These are phyloP conservation scores for Crenuchus spilurus DNA, from an alignment of 2,797 vertebrate genomes.

Conservation along the genomic window DNA sequence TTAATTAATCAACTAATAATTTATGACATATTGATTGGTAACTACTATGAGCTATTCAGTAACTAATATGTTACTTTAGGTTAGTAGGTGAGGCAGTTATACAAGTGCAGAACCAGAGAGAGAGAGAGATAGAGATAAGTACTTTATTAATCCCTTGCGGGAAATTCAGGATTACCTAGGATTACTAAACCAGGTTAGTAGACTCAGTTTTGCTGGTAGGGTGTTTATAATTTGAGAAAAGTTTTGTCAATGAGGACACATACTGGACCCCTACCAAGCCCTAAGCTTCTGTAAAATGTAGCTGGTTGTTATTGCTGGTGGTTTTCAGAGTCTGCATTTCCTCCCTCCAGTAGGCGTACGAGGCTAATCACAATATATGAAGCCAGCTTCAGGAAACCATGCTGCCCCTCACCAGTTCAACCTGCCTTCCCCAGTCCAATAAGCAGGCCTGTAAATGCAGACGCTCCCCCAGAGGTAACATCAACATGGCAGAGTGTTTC, in stretches of 20 bases:
- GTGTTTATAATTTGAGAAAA: conserved; percentile 31
- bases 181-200: too few relatives aligned
- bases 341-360: conserved; percentile 47
- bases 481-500: conserved; percentile 58
- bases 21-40: too few relatives aligned
- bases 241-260: conserved; percentile 54
- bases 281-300: conserved; percentile 59
- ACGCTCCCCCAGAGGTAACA: conserved; percentile 49
- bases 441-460: conserved; percentile 60
- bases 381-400: conserved; percentile 65
- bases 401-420: conserved; percentile 58
- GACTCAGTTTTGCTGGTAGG: conserved; percentile 39
- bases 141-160: too few relatives aligned
- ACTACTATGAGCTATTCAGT: too few relatives aligned
- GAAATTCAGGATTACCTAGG: too few relatives aligned
- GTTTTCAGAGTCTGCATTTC: conserved; percentile 62
- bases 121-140: too few relatives aligned
- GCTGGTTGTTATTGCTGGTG: conserved; percentile 62
- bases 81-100: too few relatives aligned
- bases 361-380: conserved; percentile 72
- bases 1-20: too few relatives aligned
- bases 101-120: too few relatives aligned
- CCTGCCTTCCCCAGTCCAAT: conserved; percentile 54
- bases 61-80: too few relatives aligned
- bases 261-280: conserved; percentile 58